phyloP scores from a whole-genome alignment of 2,113 vertebrate species.

The Aepyceros melampus region DNA sequence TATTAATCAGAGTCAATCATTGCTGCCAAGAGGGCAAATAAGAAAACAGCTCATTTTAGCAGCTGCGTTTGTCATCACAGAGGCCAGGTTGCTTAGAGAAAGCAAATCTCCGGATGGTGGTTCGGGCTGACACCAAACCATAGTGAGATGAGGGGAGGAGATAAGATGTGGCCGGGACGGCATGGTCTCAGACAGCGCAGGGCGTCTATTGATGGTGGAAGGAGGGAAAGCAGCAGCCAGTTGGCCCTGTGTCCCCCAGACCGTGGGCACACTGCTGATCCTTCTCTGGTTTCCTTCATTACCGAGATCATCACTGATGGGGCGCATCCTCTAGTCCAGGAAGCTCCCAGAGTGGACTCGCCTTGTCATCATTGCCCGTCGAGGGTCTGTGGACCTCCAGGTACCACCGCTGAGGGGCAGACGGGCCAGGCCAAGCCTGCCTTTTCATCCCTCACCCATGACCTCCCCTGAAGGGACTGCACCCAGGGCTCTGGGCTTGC shows the following conservation, averaged over 20 bases:
- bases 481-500: background rate
- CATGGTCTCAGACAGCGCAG: fast-evolving
- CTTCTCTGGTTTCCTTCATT: background rate
- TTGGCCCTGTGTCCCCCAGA: too few relatives aligned
- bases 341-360: too few relatives aligned
- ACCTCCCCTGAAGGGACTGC: fast-evolving
- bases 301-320: fast-evolving
- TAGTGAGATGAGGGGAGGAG: background rate
- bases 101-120: background rate
- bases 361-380: fast-evolving
- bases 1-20: fast-evolving
- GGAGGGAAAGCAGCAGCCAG: background rate
- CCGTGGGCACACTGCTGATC: too few relatives aligned
- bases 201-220: fast-evolving
- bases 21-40: background rate
- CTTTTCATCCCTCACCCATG: background rate
- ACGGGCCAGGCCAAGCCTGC: fast-evolving
- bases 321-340: fast-evolving
- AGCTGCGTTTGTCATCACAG: background rate
- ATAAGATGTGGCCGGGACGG: fast-evolving
- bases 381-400: background rate
- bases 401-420: fast-evolving
- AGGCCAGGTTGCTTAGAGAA: background rate
- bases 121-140: background rate
- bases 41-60: background rate